Conservation (phyloP, 2,113 vertebrate genomes). For the Caloenas nicobarica region DNA sequence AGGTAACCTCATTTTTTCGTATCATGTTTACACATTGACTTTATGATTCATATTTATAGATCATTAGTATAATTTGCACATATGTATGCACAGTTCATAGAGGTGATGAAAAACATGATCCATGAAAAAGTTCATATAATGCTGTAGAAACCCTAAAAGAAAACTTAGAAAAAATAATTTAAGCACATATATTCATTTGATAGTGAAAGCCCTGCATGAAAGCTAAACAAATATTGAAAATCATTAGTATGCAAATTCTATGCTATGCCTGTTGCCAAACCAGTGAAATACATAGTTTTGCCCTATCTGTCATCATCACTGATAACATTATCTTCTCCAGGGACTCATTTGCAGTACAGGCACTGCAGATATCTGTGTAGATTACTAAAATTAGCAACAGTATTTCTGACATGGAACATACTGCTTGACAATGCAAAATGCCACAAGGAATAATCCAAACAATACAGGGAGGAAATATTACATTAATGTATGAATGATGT, state of each 20-base stretch:
- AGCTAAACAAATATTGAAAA: not conserved
- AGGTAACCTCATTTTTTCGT: not conserved
- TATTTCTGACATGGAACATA: not conserved
- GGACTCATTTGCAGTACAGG: not conserved
- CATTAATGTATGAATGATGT: not conserved
- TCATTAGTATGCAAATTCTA: not conserved
- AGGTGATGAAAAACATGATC: not conserved
- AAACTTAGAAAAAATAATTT: not conserved
- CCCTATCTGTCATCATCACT: not conserved
- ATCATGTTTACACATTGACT: not conserved
- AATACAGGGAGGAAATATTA: not conserved
- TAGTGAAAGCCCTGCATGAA: not conserved
- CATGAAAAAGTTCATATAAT: not conserved
- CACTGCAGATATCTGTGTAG: not conserved
- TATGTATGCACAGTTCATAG: not conserved
- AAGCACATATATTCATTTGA: not conserved
- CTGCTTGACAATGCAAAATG: conserved; percentile 16
- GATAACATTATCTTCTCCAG: not conserved
- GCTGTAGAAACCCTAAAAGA: not conserved
- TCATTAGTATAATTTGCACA: not conserved
- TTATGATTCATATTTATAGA: not conserved
- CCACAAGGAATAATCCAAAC: not conserved
- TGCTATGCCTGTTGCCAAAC: not conserved
- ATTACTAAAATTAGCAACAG: conserved; percentile 8
- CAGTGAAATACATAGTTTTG: not conserved